phyloP scores from a whole-genome alignment of 2,888 invertebrate genomes.

The Dioctria linearis region DNA sequence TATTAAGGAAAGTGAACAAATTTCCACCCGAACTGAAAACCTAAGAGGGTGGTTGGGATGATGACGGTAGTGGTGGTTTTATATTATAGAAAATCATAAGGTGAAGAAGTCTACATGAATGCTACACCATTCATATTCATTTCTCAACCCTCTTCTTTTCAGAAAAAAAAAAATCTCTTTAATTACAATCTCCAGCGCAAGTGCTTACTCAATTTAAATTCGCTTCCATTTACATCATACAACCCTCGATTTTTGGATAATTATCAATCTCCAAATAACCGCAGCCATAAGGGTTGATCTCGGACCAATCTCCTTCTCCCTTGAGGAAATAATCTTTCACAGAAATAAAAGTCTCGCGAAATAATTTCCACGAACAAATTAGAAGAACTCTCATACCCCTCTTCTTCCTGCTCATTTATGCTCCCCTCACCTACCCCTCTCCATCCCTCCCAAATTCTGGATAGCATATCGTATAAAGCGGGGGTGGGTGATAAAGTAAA shows the following conservation, averaged over 20 bases:
- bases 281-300: background rate
- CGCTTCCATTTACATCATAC: too few relatives aligned
- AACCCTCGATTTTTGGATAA: constrained; percentile 20
- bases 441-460: background rate
- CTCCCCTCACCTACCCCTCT: background rate
- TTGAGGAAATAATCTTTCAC: background rate
- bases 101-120: too few relatives aligned
- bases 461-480: background rate
- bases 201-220: too few relatives aligned
- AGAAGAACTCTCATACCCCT: constrained; percentile 13
- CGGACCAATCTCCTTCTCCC: background rate
- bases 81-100: too few relatives aligned
- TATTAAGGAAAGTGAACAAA: too few relatives aligned
- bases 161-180: too few relatives aligned
- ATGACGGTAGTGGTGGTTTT: too few relatives aligned
- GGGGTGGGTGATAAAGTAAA: background rate
- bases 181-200: too few relatives aligned
- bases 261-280: constrained; percentile 40
- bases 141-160: too few relatives aligned
- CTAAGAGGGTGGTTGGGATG: too few relatives aligned
- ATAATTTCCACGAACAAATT: constrained; percentile 12
- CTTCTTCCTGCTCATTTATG: background rate
- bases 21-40: too few relatives aligned
- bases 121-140: too few relatives aligned
- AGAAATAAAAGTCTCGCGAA: background rate